Evolutionary conservation across 1,140 invertebrate genomes (phyloP).

Genomic region (Diuraphis noxia): DNA sequence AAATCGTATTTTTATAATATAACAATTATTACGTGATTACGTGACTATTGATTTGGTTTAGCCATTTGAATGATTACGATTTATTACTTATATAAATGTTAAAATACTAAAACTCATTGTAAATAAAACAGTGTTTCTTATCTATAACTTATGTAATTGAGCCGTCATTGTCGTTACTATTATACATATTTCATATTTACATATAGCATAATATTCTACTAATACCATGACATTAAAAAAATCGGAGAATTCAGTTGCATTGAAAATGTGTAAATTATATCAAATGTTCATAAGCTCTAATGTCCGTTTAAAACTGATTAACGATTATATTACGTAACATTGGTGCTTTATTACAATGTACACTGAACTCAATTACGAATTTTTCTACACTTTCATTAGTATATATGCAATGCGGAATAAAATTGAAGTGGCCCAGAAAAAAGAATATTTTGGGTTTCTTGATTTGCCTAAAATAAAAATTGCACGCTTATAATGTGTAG

Average conservation of each 20-base stretch:
- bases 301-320: constrained; percentile 3
- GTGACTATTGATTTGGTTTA: not conserved
- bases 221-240: not conserved
- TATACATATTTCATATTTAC: too few relatives aligned
- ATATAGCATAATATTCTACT: not conserved
- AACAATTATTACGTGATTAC: too few relatives aligned
- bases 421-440: too few relatives aligned
- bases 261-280: not conserved
- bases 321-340: not conserved
- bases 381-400: not conserved
- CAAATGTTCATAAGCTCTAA: not conserved
- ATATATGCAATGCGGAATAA: too few relatives aligned
- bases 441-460: too few relatives aligned
- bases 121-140: not conserved
- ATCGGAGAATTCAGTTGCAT: not conserved
- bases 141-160: not conserved
- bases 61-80: not conserved
- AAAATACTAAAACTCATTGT: not conserved
- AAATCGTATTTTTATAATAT: not conserved
- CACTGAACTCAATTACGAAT: not conserved
- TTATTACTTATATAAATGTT: not conserved
- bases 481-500: too few relatives aligned
- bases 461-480: too few relatives aligned
- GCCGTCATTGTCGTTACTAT: not conserved
- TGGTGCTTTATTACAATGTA: not conserved